Percentiles rank a stretch among this genome's conserved stretches.
phyloP scores from a whole-genome alignment of 2,797 vertebrate species.

The Cyclura pinguis region DNA sequence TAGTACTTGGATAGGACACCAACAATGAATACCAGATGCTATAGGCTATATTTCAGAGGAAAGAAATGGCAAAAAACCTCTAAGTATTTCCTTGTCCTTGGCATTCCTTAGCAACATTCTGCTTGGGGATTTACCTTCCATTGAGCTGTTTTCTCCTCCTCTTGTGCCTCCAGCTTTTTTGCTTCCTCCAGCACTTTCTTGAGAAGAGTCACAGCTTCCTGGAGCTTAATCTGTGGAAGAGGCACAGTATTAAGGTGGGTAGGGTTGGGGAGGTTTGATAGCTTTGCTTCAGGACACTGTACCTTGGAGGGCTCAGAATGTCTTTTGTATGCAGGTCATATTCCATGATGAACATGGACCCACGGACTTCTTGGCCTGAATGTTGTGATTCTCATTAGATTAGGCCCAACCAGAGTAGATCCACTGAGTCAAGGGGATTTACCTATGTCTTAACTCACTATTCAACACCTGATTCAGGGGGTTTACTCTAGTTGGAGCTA shows the following conservation, averaged over 20 bases:
- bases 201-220: constrained; percentile 23
- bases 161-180: constrained; percentile 9
- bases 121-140: constrained; percentile 32
- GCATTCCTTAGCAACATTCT: background rate
- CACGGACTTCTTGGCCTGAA: no score
- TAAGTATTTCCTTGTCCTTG: background rate
- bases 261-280: background rate
- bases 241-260: background rate
- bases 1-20: no score
- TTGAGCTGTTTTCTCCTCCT: constrained; percentile 24
- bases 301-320: no score
- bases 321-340: no score
- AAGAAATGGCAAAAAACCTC: no score
- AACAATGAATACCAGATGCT: no score
- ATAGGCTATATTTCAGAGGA: no score
- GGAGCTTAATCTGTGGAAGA: constrained; percentile 29
- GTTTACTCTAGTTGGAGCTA: no score
- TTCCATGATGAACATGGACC: background rate
- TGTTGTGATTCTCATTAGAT: no score
- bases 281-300: background rate
- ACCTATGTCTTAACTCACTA: no score
- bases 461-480: background rate
- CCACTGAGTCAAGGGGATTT: background rate
- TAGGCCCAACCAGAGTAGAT: background rate
- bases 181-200: constrained; percentile 13